A percentile compares a stretch with the other conserved stretches of the same genome.
Evolutionary conservation across 1,140 invertebrate genomes (phyloP).

Genomic region (Orchestia grillus): DNA sequence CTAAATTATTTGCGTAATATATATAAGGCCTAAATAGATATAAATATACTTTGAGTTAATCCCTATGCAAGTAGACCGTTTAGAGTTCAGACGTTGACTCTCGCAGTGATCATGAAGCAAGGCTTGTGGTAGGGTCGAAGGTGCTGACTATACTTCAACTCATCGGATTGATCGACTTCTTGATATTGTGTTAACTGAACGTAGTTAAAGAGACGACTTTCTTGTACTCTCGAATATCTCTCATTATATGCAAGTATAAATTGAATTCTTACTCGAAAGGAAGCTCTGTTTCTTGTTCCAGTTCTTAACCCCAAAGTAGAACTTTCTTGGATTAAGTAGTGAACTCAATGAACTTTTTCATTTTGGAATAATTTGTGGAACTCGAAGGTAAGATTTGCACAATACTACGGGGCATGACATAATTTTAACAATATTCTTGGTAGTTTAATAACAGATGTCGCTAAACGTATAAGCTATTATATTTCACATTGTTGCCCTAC

Average conservation of each 20-base stretch:
- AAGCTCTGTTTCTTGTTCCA: neutral
- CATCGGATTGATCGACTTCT: neutral
- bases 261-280: neutral
- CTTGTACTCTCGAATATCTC: neutral
- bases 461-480: neutral
- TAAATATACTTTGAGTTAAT: too few species aligned
- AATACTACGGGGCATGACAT: neutral
- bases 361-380: neutral
- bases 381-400: neutral
- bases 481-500: neutral
- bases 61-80: too few species aligned
- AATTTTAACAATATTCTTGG: neutral
- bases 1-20: too few species aligned
- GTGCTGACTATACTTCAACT: neutral
- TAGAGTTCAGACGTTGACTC: neutral
- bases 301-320: neutral
- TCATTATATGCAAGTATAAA: neutral
- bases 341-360: neutral
- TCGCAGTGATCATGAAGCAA: neutral
- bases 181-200: neutral
- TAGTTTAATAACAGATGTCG: neutral
- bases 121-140: neutral
- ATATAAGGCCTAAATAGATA: too few species aligned
- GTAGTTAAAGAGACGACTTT: neutral
- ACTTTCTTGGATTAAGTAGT: neutral